These are phyloP conservation scores for Drosophila tani DNA, from an alignment of 1,140 invertebrate genomes.

Conservation along the genomic window DNA sequence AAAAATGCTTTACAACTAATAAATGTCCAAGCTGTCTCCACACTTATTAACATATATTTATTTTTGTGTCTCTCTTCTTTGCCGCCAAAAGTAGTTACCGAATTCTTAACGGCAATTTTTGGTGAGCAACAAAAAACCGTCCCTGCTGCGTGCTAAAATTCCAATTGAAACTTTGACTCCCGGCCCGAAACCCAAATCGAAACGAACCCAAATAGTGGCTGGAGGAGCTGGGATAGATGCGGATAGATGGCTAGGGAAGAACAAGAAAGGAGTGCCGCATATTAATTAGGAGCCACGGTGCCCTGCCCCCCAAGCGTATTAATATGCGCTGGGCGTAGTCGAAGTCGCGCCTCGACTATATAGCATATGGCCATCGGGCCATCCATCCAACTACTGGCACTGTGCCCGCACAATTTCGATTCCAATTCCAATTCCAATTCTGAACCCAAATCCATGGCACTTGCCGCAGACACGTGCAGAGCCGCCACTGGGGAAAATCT, in stretches of 20 bases:
- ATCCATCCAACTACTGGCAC: conserved; percentile 25
- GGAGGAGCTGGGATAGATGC: conserved; percentile 10
- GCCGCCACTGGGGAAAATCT: conserved; percentile 12
- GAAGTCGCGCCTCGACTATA: conserved; percentile 43
- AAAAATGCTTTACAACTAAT: conserved; percentile 3
- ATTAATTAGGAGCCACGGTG: conserved; percentile 68
- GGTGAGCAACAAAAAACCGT: background rate
- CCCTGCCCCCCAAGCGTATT: conserved; percentile 39
- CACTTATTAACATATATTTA: conserved; percentile 13
- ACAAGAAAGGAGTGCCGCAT: conserved; percentile 74
- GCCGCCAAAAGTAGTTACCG: conserved; percentile 17
- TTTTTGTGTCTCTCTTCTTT: background rate
- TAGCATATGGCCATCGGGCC: conserved; percentile 24
- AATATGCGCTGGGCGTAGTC: conserved; percentile 63
- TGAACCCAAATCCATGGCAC: conserved; percentile 30
- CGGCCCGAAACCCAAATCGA: conserved; percentile 17
- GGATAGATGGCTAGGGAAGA: conserved; percentile 21
- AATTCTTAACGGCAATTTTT: conserved; percentile 19
- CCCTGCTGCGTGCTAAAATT: conserved; percentile 40
- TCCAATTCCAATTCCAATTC: conserved; percentile 7
- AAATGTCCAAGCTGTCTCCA: conserved; percentile 3
- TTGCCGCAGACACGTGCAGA: conserved; percentile 52
- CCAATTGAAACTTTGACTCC: conserved; percentile 19
- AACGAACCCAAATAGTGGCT: conserved; percentile 53
- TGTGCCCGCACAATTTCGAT: conserved; percentile 40